Evolutionary conservation across 2,113 vertebrate genomes (phyloP).

Genomic region (Leptobrachium leishanense): DNA sequence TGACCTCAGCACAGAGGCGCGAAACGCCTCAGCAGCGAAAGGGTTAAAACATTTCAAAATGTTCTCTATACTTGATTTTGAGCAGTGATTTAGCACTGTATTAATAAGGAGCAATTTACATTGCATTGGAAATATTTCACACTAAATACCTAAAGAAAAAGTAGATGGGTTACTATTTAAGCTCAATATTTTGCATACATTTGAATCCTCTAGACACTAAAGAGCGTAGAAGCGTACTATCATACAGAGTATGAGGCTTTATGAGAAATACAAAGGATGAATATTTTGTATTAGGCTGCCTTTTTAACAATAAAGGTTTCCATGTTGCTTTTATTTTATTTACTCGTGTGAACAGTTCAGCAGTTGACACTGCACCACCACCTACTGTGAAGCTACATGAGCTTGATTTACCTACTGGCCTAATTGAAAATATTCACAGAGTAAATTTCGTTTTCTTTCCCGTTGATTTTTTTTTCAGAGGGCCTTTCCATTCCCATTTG

Average conservation of each 20-base stretch:
- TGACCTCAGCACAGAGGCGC: too few species aligned
- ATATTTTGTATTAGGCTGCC: slow-evolving; percentile 18
- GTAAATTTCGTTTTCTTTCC: slow-evolving; percentile 32
- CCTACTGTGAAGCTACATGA: slow-evolving; percentile 40
- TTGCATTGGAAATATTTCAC: background rate
- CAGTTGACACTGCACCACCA: slow-evolving; percentile 28
- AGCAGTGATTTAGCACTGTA: too few species aligned
- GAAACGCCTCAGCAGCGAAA: too few species aligned
- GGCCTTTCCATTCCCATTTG: slow-evolving; percentile 45
- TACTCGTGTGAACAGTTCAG: slow-evolving; percentile 28
- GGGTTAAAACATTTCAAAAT: too few species aligned
- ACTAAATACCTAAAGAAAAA: slow-evolving; percentile 5
- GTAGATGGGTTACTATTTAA: background rate
- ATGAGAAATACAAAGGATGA: background rate
- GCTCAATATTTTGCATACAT: background rate
- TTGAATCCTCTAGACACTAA: background rate
- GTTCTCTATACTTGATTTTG: too few species aligned
- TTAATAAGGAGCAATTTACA: background rate
- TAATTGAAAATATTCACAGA: slow-evolving; percentile 44
- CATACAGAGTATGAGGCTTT: background rate
- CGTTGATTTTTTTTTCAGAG: slow-evolving; percentile 11
- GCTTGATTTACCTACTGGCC: slow-evolving; percentile 36
- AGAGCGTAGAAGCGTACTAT: slow-evolving; percentile 11
- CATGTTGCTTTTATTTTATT: slow-evolving; percentile 32
- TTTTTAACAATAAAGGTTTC: slow-evolving; percentile 12